Evolutionary conservation across 2,797 vertebrate genomes (phyloP).

Genomic region (Enteromius fasciolatus): DNA sequence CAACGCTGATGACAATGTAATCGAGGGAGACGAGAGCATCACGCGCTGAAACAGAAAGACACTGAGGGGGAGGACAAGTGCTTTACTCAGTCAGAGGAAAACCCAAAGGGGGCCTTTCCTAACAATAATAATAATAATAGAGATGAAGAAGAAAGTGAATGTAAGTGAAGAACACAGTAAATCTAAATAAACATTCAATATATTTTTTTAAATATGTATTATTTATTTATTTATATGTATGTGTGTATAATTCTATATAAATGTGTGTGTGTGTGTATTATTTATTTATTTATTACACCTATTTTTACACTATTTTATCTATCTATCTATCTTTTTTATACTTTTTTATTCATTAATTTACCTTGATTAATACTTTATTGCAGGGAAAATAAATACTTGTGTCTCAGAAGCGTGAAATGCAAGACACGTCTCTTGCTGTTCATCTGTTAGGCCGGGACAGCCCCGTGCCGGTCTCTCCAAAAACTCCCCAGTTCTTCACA

Average conservation of each 20-base stretch:
- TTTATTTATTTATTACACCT: too few species aligned
- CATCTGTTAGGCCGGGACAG: constrained; percentile 36
- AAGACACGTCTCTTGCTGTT: constrained; percentile 22
- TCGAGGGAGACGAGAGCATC: constrained; percentile 39
- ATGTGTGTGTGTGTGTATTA: too few species aligned
- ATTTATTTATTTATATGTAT: not conserved
- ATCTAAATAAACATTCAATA: not conserved
- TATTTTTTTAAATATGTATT: not conserved
- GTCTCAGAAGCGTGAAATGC: constrained; percentile 31
- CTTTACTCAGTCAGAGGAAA: constrained; percentile 49
- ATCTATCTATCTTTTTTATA: not conserved
- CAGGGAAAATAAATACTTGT: not conserved
- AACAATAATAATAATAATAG: constrained; percentile 14
- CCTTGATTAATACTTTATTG: not conserved
- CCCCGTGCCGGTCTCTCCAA: constrained; percentile 40
- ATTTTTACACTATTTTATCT: too few species aligned
- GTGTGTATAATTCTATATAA: too few species aligned
- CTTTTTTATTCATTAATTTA: not conserved
- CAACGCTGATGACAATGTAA: constrained; percentile 21
- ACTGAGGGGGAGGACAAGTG: constrained; percentile 24
- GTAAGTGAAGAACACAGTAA: not conserved
- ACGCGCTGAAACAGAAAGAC: constrained; percentile 21
- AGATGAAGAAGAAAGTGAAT: not conserved
- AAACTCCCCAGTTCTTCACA: constrained; percentile 33
- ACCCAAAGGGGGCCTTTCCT: constrained; percentile 31